These are phyloP conservation scores for Discoglossus pictus DNA, from an alignment of 2,797 vertebrate species.

Conservation along the genomic window DNA sequence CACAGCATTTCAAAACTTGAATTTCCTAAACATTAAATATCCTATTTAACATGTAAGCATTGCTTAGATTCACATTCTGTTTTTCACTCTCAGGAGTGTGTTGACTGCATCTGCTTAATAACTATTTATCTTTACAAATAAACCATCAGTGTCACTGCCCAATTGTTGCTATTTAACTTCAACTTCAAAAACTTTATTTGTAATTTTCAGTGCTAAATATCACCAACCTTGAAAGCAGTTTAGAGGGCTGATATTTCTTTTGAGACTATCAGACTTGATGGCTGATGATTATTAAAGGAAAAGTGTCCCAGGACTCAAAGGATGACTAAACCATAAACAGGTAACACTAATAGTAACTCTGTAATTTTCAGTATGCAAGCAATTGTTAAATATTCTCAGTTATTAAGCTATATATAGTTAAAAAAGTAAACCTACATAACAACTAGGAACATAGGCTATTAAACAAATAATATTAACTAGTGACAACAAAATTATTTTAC, in stretches of 20 bases:
- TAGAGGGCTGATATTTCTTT: slow-evolving; percentile 93
- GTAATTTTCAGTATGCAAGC: slow-evolving; percentile 89
- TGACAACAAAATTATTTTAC: slow-evolving; percentile 80
- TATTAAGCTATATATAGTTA: slow-evolving; percentile 95
- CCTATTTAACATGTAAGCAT: slow-evolving; percentile 84
- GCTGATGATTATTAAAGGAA: slow-evolving; percentile 94
- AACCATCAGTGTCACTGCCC: slow-evolving; percentile 86
- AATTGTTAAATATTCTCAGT: slow-evolving; percentile 86
- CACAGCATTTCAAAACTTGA: slow-evolving; percentile 80
- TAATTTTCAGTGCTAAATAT: slow-evolving; percentile 92
- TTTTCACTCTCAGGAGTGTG: slow-evolving; percentile 83
- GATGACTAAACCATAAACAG: slow-evolving; percentile 99
- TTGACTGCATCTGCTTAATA: slow-evolving; percentile 80
- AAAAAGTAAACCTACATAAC: slow-evolving; percentile 99
- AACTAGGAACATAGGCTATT: slow-evolving; percentile 87
- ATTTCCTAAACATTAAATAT: slow-evolving; percentile 82
- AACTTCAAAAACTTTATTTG: slow-evolving; percentile 88
- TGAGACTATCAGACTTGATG: slow-evolving; percentile 97
- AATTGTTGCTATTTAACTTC: slow-evolving; percentile 86
- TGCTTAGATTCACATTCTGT: slow-evolving; percentile 83
- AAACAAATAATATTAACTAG: slow-evolving; percentile 93
- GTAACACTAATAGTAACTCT: slow-evolving; percentile 96
- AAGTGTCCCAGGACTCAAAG: slow-evolving; percentile 95
- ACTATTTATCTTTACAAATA: slow-evolving; percentile 81
- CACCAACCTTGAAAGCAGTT: slow-evolving; percentile 85